These are phyloP conservation scores for Calcarius lapponicus DNA, from an alignment of 2,797 vertebrate species.

Conservation along the genomic window DNA sequence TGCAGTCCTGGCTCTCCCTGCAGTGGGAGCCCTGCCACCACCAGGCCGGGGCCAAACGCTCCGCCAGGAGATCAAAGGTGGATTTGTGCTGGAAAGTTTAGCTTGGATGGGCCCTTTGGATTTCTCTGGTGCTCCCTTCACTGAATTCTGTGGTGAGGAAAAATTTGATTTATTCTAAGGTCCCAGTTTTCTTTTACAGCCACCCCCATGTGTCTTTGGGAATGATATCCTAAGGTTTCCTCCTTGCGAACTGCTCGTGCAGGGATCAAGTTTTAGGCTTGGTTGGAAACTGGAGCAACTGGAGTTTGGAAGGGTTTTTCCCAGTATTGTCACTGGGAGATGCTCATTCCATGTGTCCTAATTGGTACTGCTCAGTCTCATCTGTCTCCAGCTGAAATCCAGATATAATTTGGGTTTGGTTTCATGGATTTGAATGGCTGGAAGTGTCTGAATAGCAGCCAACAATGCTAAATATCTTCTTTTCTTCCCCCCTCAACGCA, in stretches of 20 bases:
- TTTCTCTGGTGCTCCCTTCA: background rate
- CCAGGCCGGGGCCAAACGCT: rapidly evolving
- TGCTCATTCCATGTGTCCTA: background rate
- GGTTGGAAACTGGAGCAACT: background rate
- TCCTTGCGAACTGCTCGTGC: background rate
- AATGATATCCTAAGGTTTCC: background rate
- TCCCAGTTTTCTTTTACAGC: background rate
- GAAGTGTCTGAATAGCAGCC: constrained; percentile 40
- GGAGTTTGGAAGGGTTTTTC: background rate
- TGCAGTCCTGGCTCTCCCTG: background rate
- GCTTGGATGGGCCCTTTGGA: background rate
- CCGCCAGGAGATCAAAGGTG: constrained; percentile 36
- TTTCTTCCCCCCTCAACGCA: background rate
- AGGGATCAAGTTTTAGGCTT: background rate
- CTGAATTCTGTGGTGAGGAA: background rate
- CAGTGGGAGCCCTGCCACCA: background rate
- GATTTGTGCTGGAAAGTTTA: constrained; percentile 15
- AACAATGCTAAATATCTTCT: constrained; percentile 9
- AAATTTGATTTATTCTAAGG: background rate
- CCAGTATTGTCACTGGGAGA: background rate
- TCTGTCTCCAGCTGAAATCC: constrained; percentile 16
- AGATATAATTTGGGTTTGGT: constrained; percentile 8
- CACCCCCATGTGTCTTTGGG: background rate
- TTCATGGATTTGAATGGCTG: constrained; percentile 1
- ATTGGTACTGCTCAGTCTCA: background rate